A percentile compares a stretch with the other conserved stretches of the same genome.
phyloP scores from a whole-genome alignment of 53 echinoderm and acorn worm species.

The Echinarachnius parma region DNA sequence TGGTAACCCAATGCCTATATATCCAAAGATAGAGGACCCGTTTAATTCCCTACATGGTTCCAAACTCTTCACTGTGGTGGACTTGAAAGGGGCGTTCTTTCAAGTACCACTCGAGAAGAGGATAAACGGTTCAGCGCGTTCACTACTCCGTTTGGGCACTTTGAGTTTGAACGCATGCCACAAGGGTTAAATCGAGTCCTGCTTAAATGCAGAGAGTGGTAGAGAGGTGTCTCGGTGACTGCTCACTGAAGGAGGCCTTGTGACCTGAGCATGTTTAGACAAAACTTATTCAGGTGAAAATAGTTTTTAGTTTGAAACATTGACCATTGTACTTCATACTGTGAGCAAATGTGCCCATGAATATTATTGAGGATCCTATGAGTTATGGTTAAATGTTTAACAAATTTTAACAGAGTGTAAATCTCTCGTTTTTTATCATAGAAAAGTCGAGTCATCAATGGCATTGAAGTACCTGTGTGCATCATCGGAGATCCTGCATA shows the following conservation, averaged over 20 bases:
- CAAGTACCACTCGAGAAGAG: constrained; percentile 16
- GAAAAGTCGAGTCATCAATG: constrained; percentile 29
- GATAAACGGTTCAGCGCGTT: constrained; percentile 14
- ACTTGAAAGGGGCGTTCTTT: constrained; percentile 23
- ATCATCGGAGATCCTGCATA: constrained; percentile 72
- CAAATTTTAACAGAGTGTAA: constrained; percentile 7
- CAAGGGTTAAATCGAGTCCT: constrained; percentile 22
- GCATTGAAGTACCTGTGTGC: constrained; percentile 45
- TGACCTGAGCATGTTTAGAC: too few species aligned
- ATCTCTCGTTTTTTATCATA: background rate
- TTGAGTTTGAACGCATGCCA: constrained; percentile 12
- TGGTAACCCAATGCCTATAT: too few species aligned
- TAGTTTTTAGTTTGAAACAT: too few species aligned
- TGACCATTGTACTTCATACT: too few species aligned
- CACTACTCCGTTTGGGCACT: constrained; percentile 10
- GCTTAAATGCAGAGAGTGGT: constrained; percentile 15
- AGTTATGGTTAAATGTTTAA: background rate
- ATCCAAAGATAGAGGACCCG: constrained; percentile 12
- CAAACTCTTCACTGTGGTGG: constrained; percentile 4
- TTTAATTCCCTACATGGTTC: constrained; percentile 26
- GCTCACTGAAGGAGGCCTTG: constrained; percentile 5
- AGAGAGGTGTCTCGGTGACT: constrained; percentile 10
- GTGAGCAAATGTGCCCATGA: too few species aligned
- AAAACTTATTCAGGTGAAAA: too few species aligned
- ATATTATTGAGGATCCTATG: background rate